Evolutionary conservation across 2,888 invertebrate genomes (phyloP).

Genomic region (Limenitis arthemis): DNA sequence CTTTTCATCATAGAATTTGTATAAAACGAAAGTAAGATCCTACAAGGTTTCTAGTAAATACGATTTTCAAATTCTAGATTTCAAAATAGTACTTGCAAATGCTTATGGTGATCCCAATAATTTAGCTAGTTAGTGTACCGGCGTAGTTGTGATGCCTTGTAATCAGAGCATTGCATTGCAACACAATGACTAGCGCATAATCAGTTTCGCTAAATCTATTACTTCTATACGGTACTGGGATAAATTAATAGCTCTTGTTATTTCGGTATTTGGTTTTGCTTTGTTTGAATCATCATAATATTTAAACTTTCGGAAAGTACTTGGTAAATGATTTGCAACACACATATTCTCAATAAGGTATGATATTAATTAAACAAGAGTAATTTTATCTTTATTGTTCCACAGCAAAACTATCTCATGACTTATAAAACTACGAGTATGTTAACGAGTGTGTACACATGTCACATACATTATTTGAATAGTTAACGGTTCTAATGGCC

Average conservation of each 20-base stretch:
- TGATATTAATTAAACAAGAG: too few relatives aligned
- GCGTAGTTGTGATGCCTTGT: slow-evolving; percentile 40
- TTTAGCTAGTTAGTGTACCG: slow-evolving; percentile 1
- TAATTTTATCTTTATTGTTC: neutral
- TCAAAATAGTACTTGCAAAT: too few relatives aligned
- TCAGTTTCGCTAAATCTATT: slow-evolving; percentile 43
- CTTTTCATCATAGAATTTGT: too few relatives aligned
- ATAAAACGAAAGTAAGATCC: too few relatives aligned
- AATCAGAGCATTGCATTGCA: slow-evolving; percentile 68
- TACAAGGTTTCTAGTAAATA: neutral
- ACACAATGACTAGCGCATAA: slow-evolving; percentile 58
- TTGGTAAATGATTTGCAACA: too few relatives aligned
- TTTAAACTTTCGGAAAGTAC: neutral
- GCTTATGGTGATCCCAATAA: neutral
- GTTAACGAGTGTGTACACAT: neutral
- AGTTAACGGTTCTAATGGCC: slow-evolving; percentile 1
- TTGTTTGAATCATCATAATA: neutral
- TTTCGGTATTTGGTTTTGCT: neutral
- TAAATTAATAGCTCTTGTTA: slow-evolving; percentile 1
- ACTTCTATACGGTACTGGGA: slow-evolving; percentile 5
- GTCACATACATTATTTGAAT: neutral
- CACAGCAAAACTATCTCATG: neutral
- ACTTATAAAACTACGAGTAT: neutral
- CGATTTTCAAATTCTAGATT: neutral
- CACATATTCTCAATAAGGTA: too few relatives aligned